Conservation (phyloP, 2,113 vertebrate genomes). For the Pelecanus crispus region DNA sequence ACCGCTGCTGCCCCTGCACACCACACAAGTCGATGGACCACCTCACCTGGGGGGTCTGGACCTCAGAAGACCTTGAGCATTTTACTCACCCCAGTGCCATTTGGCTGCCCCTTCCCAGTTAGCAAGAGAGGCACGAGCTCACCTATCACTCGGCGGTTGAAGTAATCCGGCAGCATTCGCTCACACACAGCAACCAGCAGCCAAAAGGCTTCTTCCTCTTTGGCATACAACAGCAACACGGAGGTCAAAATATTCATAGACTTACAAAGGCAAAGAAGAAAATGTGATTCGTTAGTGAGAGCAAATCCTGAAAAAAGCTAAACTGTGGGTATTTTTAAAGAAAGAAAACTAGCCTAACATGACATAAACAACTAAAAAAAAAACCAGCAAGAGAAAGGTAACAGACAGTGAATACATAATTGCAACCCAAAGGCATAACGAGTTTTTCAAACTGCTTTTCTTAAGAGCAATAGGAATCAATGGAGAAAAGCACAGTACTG, state of each 20-base stretch:
- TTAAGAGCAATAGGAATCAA: not conserved
- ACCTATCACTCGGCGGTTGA: conserved; percentile 96
- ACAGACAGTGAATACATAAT: not conserved
- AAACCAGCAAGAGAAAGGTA: not conserved
- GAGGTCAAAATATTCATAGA: conserved; percentile 99
- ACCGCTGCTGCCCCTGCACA: not conserved
- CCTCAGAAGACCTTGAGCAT: not conserved
- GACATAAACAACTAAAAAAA: not conserved
- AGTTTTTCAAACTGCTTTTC: not conserved
- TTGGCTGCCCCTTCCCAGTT: not conserved
- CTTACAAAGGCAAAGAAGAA: conserved; percentile 63
- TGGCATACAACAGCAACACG: conserved; percentile 89
- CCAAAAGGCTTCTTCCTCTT: conserved; percentile 98
- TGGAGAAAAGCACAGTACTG: not conserved
- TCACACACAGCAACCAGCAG: conserved; percentile 94
- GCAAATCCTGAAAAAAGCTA: not conserved
- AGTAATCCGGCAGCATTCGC: conserved; percentile 96
- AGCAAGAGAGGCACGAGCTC: not conserved
- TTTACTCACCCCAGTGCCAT: not conserved
- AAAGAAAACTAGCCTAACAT: not conserved
- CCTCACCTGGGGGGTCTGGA: not conserved
- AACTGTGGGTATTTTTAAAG: not conserved
- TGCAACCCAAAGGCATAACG: not conserved
- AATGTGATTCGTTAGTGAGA: not conserved
- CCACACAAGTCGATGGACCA: not conserved